Conservation (phyloP, 2,888 invertebrate species). For the Drosophila antonietae region DNA sequence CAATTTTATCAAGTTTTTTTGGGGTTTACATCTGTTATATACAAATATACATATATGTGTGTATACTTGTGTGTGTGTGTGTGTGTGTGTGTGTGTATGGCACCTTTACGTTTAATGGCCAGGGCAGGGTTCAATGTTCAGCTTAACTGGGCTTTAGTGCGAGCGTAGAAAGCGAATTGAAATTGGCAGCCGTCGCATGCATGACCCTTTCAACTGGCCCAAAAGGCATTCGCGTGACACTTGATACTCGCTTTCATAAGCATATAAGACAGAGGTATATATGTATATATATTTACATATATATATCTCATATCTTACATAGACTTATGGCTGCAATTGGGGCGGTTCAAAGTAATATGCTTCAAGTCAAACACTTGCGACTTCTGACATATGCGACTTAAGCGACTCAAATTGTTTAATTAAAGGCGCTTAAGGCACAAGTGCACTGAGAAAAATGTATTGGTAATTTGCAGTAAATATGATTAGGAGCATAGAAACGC, state of each 20-base stretch:
- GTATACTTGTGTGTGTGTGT: not conserved
- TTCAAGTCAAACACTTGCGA: slow-evolving; percentile 71
- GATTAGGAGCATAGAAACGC: not conserved
- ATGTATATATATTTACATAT: not conserved
- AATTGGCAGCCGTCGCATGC: slow-evolving; percentile 36
- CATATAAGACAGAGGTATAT: slow-evolving; percentile 10
- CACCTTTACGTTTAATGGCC: slow-evolving; percentile 37
- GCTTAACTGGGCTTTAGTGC: slow-evolving; percentile 26
- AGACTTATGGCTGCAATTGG: slow-evolving; percentile 60
- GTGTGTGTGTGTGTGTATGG: not conserved
- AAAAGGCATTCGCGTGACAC: slow-evolving; percentile 65
- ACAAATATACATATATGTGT: not conserved
- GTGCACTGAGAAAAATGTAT: slow-evolving; percentile 27
- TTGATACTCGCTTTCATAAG: slow-evolving; percentile 65
- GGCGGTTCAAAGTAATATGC: slow-evolving; percentile 76
- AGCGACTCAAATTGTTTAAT: slow-evolving; percentile 66
- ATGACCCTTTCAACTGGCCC: slow-evolving; percentile 64
- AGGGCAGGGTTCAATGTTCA: slow-evolving; percentile 54
- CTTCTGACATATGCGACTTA: slow-evolving; percentile 60
- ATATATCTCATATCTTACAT: slow-evolving; percentile 8
- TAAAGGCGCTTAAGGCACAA: slow-evolving; percentile 54
- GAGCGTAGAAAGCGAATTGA: slow-evolving; percentile 66
- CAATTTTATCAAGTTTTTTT: slow-evolving; percentile 65
- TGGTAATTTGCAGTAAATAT: not conserved
- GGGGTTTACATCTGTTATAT: slow-evolving; percentile 3